Base-by-base conservation (phyloP, 2,113 vertebrate species). In the Corynorhinus townsendii region DNA sequence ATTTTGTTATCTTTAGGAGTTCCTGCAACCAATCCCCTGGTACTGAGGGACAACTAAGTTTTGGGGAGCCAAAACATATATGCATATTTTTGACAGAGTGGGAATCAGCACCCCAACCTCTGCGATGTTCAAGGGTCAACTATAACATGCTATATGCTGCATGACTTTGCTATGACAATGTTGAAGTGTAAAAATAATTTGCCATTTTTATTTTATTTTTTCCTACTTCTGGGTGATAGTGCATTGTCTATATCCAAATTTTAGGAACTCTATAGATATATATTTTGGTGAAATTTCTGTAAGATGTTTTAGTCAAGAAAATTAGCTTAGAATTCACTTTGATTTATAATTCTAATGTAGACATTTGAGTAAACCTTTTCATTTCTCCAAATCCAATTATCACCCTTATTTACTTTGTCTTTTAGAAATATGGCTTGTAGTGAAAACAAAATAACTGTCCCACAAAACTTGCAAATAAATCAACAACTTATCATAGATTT, bases 401-500 rank as follows among this genome's bases (percentile, higher is more conserved):
- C 82, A 86, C 40, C 0, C 83, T 84, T 97, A 93, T 71, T 81
- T 95, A 52, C 40, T 75, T 81, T 91, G 68, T 24, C 26, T 88
- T 56, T 93, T 86, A 64, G 38, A 93, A 93, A 45, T 56, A 17
- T 40, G 14, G 0, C 10, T 93, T 92, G 80, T 76, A 72, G 43
- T 79, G 28, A 75, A 81, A 95, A 77, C 97, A 64, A 97, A 97
- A 80, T 89, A 91, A 82, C 52, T 96, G 35, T 94, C 95, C 94
- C 96, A 93, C 83, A 97, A 98, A 98, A 94, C 90, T 96, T 97
- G 94, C 92, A 98, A 98, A 98, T 97, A 98, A 96, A 97, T 97
- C 96, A 94, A 97, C 89, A 92, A 95, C 95, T 98, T 98, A 85
- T 97, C 97, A 93, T 95, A 97, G 97, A 97, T 98, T 98, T 97